Conservation (phyloP, 2,113 vertebrate species). For the Rhipidura dahli region DNA sequence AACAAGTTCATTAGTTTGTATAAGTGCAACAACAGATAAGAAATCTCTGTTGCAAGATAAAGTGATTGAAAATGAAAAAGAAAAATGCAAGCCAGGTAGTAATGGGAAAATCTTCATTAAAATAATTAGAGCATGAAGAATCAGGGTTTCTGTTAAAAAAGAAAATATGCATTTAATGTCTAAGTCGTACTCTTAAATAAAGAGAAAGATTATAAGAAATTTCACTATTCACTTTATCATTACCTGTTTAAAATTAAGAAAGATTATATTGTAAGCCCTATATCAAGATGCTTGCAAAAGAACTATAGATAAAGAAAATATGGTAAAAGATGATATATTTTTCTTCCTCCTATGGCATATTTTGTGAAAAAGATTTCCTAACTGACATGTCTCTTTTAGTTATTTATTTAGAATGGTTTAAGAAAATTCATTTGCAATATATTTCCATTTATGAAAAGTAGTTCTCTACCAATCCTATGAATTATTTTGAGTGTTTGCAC, state of each 20-base stretch:
- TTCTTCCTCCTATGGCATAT: neutral
- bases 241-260: neutral
- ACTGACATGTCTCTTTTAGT: neutral
- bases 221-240: neutral
- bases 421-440: neutral
- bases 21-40: neutral
- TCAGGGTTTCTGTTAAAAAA: neutral
- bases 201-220: neutral
- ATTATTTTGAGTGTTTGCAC: neutral
- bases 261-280: accelerated
- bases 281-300: neutral
- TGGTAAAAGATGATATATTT: neutral
- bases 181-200: neutral
- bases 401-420: neutral
- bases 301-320: neutral
- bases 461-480: neutral
- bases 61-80: neutral
- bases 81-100: neutral
- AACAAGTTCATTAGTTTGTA: neutral
- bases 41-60: neutral
- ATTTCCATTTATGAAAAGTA: neutral
- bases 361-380: neutral
- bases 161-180: neutral
- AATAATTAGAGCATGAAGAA: neutral
- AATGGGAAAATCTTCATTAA: conserved; percentile 3